Conservation (phyloP, 2,113 vertebrate genomes). For the Eolophus roseicapilla region DNA sequence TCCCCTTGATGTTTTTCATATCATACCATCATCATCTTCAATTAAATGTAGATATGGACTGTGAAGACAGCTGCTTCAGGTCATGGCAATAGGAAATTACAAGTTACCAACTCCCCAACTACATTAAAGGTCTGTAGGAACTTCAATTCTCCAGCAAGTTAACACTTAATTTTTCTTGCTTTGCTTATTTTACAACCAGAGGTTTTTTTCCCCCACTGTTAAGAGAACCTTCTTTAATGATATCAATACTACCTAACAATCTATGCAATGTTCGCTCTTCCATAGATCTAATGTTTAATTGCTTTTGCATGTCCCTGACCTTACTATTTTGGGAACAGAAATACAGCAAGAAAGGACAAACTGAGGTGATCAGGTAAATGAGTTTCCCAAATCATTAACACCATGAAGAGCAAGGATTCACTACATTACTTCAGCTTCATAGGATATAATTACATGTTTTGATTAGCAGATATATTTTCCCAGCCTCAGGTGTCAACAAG, state of each 20-base stretch:
- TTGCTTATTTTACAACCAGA: background rate
- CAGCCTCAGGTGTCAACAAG: conserved; percentile 71
- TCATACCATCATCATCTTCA: background rate
- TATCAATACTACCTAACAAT: conserved; percentile 2
- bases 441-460: conserved; percentile 74
- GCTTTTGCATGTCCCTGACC: conserved; percentile 13
- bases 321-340: conserved; percentile 38
- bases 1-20: background rate
- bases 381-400: conserved; percentile 68
- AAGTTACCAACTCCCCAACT: background rate
- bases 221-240: background rate
- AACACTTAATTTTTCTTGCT: background rate
- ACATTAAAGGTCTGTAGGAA: background rate
- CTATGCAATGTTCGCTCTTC: background rate
- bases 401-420: conserved; percentile 48
- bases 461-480: conserved; percentile 71
- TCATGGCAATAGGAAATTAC: background rate
- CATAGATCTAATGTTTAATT: background rate
- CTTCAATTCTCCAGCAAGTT: background rate
- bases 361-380: background rate
- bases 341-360: conserved; percentile 21
- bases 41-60: background rate
- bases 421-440: conserved; percentile 64
- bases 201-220: background rate
- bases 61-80: background rate